A percentile compares a stretch with the other conserved stretches of the same genome.
phyloP scores from a whole-genome alignment of 2,113 vertebrate genomes.

The mouse (Mus musculus) region GRCm39 chr10:92432501-92433000 shows the following conservation, averaged over 20 bases:
- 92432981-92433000: neutral
- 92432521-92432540: slow-evolving; percentile 44
- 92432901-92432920: neutral
- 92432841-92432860: neutral
- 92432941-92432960: neutral
- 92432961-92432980: neutral
- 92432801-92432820: neutral
- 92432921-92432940: neutral
- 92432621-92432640: neutral
- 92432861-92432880: neutral
- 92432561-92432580: neutral
- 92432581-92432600: neutral
- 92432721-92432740: neutral
- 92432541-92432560: slow-evolving; percentile 29
- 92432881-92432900: neutral
- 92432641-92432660: neutral
- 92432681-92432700: neutral
- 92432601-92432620: neutral
- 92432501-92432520: slow-evolving; percentile 16
- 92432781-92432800: neutral
- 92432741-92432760: neutral
- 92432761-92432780: neutral
- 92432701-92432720: neutral
- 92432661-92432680: neutral
- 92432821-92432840: neutral